Conservation (phyloP, 1,140 invertebrate species). For the Trachelipus rathkii region DNA sequence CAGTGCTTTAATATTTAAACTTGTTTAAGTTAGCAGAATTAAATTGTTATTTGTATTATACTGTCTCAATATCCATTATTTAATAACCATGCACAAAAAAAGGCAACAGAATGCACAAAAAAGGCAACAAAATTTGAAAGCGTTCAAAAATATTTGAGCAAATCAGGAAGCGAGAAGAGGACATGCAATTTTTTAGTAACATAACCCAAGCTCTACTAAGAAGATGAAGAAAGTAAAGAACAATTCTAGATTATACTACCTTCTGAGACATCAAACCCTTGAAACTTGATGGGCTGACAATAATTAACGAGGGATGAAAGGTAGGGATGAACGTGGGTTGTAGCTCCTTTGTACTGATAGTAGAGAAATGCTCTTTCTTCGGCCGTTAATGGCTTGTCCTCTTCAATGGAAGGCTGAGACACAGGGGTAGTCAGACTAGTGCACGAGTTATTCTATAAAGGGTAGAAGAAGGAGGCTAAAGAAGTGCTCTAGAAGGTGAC, state of each 20-base stretch:
- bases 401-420: constrained; percentile 44
- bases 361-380: constrained; percentile 59
- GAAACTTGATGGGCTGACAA: constrained; percentile 98
- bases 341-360: constrained; percentile 88
- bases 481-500: constrained; percentile 23
- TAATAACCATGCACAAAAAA: too few relatives aligned
- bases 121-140: too few relatives aligned
- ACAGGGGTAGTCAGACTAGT: constrained; percentile 37
- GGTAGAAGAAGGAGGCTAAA: constrained; percentile 32
- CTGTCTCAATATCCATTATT: too few relatives aligned
- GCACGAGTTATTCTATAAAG: constrained; percentile 32
- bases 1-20: too few relatives aligned
- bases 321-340: constrained; percentile 97
- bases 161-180: too few relatives aligned
- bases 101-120: too few relatives aligned
- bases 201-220: too few relatives aligned
- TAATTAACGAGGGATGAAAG: constrained; percentile 99
- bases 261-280: constrained; percentile 94
- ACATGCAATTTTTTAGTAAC: too few relatives aligned
- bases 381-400: constrained; percentile 56
- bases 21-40: too few relatives aligned
- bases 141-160: too few relatives aligned
- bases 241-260: constrained; percentile 58
- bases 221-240: too few relatives aligned
- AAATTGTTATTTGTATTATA: too few relatives aligned